Evolutionary conservation across 2,888 invertebrate species (phyloP), one percentile per base, ranked within the genome.

Genomic region (Phyto melanocephala): DNA sequence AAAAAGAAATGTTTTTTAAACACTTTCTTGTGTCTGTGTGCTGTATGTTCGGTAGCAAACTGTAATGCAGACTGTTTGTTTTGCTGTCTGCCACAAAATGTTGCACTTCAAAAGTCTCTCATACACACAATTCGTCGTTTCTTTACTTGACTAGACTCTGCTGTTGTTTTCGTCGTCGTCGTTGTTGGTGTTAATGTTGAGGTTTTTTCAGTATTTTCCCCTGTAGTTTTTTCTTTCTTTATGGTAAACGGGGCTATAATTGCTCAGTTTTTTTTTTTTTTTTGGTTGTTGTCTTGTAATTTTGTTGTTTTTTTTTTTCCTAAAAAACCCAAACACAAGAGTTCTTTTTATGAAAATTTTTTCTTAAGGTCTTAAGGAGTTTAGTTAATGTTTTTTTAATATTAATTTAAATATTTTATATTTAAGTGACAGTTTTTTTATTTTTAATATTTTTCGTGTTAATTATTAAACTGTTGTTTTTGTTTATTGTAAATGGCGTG

Each of bases 401-500:
- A 35, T 50, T 10, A 10, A 33, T 45, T 54, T 40, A 52, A 47
- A 47, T 47, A 10, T 60, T 54, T 50, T 75, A 6, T 47, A 20
- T 75, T 47, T 72, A 20, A 76, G 71, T 42, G 78, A 28, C 54
- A 33, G 63, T 80, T 80, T 80, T 22, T 77, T 70, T 71, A n/a
- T 22, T 77, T 70, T 71, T n/a, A 28, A 35, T 63, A 42, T 52
- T 67, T 50, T 15, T n/a, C 37, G 50, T 62, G 35, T 72, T 76
- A 58, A 60, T 72, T 72, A 50, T 52, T 70, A 15, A 62, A 40
- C 40, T 37, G 28, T 28, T 40, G 20, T 13, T 56, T 62, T 68
- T 74, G 68, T 17, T 45, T 42, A 50, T 81, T 82, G 82, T 82
- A 82, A 82, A 82, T 82, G 82, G 82, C 82, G 82, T 82, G 70